Conservation (phyloP, 2,113 vertebrate genomes). For the Phylloscopus trochilus region DNA sequence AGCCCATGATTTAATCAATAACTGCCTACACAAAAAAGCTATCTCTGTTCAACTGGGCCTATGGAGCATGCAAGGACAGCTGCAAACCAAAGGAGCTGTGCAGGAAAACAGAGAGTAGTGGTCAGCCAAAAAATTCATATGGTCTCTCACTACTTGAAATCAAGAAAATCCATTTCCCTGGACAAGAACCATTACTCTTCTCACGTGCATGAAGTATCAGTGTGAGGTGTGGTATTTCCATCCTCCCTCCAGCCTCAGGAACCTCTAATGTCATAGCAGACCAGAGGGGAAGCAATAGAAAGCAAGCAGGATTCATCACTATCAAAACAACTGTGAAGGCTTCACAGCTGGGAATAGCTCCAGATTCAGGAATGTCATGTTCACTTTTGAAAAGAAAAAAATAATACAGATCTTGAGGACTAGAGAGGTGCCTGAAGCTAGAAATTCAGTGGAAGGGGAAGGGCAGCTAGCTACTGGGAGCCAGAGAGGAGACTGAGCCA, state of each 20-base stretch:
- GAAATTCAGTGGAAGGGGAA: slow-evolving; percentile 1
- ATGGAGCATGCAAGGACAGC: rapidly evolving
- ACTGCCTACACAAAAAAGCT: not conserved
- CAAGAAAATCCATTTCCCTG: not conserved
- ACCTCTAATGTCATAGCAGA: not conserved
- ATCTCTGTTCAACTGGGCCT: not conserved
- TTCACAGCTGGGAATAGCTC: not conserved
- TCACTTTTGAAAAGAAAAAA: not conserved
- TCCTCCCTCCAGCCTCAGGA: not conserved
- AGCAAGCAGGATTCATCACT: not conserved
- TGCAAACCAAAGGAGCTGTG: rapidly evolving
- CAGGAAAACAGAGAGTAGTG: not conserved
- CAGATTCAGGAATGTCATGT: not conserved
- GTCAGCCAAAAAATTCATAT: not conserved
- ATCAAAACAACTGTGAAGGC: not conserved
- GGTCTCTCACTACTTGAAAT: not conserved
- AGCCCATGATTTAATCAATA: not conserved
- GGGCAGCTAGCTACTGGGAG: not conserved
- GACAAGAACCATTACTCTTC: not conserved
- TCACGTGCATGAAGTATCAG: rapidly evolving
- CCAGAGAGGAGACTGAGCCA: slow-evolving; percentile 23
- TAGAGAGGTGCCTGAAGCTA: slow-evolving; percentile 24
- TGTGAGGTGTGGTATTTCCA: not conserved
- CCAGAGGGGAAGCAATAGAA: not conserved
- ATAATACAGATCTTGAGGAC: not conserved